Base-by-base conservation (phyloP, 2,797 vertebrate species). In the Sebastolobus altivelis region DNA sequence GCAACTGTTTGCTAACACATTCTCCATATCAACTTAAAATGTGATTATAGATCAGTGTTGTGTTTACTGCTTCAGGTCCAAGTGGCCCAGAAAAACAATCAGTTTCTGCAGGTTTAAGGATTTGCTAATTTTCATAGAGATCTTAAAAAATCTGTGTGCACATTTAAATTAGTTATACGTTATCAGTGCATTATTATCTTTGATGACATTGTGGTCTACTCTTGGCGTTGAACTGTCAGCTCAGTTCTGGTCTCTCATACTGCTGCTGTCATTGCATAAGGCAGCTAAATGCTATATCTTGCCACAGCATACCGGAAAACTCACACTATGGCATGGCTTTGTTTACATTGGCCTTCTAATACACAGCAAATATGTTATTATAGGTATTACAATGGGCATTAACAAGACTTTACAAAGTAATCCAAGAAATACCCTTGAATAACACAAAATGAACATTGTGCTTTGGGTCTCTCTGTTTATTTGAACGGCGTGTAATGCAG, bases 401-500 rank as follows among this genome's bases (percentile, higher is more conserved):
- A 92, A 77, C 52, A 84, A 56, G 58, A 87, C 72, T 70, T 86
- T 84, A 82, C 77, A 94, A 89, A 89, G 63, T 93, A 94, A 95
- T 95, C 92, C 93, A 82, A 63, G 68, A 91, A 88, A 92, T 90
- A 92, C 79, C 78, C 68, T 63, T 35, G 73, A 90, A 86, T 84
- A 83, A 81, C 87, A 92, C 80, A 89, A 82, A 86, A 75, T 65
- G 71, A 90, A 80, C 90, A 79, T 40, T 75, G 81, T 73, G 87
- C 88, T 88, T 84, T 87, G 74, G 65, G 80, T 90, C 79, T 79
- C 62, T 85, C 79, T 90, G 86, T 94, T 94, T 92, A 93, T 94
- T 90, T 90, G 85, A 87, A 60, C 8, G 62, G 46, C 25, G 74
- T 77, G 87, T 91, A 88, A 88, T 90, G 86, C 83, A 67, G 80